phyloP scores from a whole-genome alignment of 2,113 vertebrate genomes.

The Gallinago paraguaiae region DNA sequence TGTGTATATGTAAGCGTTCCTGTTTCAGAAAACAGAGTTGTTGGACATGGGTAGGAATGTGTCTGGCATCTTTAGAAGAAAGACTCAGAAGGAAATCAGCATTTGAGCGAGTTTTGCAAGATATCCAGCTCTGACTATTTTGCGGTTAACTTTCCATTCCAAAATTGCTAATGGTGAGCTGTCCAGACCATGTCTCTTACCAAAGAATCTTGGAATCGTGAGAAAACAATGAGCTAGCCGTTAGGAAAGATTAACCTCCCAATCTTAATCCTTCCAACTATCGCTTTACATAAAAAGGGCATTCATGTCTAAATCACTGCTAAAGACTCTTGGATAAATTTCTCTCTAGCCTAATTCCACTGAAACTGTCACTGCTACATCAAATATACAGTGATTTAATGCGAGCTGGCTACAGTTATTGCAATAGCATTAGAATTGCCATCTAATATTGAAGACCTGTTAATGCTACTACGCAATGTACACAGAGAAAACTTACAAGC shows the following conservation, averaged over 20 bases:
- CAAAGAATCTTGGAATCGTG: constrained; percentile 60
- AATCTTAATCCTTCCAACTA: constrained; percentile 52
- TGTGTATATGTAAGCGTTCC: not conserved
- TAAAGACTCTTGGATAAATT: constrained; percentile 40
- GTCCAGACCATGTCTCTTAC: constrained; percentile 48
- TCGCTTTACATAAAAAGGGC: constrained; percentile 19
- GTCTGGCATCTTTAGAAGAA: constrained; percentile 55
- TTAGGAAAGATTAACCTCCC: constrained; percentile 57
- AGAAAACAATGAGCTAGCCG: constrained; percentile 60
- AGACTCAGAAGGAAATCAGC: constrained; percentile 40
- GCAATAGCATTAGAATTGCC: not conserved
- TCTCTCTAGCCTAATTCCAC: constrained; percentile 5
- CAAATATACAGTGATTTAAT: constrained; percentile 28
- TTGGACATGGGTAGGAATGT: constrained; percentile 65
- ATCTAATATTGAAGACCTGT: not conserved
- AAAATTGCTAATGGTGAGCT: constrained; percentile 58
- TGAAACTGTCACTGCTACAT: constrained; percentile 28
- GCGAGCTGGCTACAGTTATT: not conserved
- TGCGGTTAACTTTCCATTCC: constrained; percentile 63
- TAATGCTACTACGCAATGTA: not conserved
- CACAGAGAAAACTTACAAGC: not conserved
- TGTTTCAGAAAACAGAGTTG: constrained; percentile 33
- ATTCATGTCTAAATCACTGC: constrained; percentile 45
- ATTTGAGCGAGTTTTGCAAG: constrained; percentile 36
- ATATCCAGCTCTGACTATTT: constrained; percentile 54